Evolutionary conservation across 2,888 invertebrate species (phyloP), one percentile per base, ranked within the genome.

Genomic region (Venustoraphidia nigricollis): DNA sequence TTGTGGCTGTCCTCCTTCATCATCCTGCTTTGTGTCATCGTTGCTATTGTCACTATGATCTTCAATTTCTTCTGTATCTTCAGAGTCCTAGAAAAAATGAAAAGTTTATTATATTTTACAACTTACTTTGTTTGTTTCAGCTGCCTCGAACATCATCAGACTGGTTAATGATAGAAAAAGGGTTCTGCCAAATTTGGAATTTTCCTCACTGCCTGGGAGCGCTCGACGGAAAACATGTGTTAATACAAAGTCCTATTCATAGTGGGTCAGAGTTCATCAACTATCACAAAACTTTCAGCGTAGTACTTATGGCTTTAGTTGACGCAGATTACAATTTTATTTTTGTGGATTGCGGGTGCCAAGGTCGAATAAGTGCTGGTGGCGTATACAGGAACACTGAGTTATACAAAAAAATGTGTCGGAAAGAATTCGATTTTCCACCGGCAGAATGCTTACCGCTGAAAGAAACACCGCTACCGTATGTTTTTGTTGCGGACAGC

Each of bases 311-410:
- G 39, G 56, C 54, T 38, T 45, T 57, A 36, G 53, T 54, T 36
- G 55, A 57, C 49, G 54, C 57, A 9, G 50, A 56, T 43, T 55
- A 55, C 44, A 52, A 52, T 47, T 58, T 58, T 44, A 50, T 52
- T n/a, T 55, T 47, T 47, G 55, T 51, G 9, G 52, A 56, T 45
- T 47, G 53, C 40, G 56, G 54, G 3, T 53, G 53, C 46, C 54
- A 58, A 50, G 56, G 54, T 41, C 48, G 55, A 47, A 53, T 56
- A 39, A 52, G 51, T 17, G 55, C 56, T 50, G 57, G 54, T 38
- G 55, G 55, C 13, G 52, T 55, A 10, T 55, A 54, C 41, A 48
- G 45, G 40, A 49, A 47, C 35, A 27, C 41, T 34, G 47, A 47
- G 36, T 43, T 47, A 11, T 34, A 44, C 36, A 17, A 47, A 45